Conservation (phyloP, 2,797 vertebrate species). For the Myotis vivesi region DNA sequence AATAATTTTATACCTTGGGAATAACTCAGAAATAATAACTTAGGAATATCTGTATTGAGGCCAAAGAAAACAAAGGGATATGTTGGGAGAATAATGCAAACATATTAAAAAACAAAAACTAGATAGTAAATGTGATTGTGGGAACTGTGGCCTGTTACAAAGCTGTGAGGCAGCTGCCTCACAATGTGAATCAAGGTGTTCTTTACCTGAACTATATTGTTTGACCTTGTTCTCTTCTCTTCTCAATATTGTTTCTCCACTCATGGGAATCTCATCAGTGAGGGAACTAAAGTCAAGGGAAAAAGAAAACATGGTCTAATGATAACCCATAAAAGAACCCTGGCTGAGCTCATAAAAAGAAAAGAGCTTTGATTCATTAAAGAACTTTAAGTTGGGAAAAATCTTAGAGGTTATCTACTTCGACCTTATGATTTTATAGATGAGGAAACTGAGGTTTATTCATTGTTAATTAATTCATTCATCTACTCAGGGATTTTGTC, state of each 20-base stretch:
- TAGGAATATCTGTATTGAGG: slow-evolving; percentile 33
- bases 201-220: not conserved
- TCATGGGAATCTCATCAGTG: slow-evolving; percentile 1
- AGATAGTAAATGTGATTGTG: not conserved
- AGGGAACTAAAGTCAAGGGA: not conserved
- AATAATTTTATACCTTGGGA: not conserved
- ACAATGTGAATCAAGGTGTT: not conserved
- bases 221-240: not conserved
- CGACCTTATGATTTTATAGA: not conserved
- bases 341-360: not conserved
- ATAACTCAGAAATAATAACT: slow-evolving; percentile 32
- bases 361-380: slow-evolving; percentile 29
- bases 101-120: slow-evolving; percentile 43
- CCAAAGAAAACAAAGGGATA: not conserved
- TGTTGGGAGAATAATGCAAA: slow-evolving; percentile 41
- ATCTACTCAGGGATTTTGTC: not conserved
- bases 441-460: not conserved
- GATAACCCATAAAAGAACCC: not conserved
- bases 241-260: slow-evolving; percentile 4
- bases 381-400: not conserved
- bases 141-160: not conserved
- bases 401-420: not conserved
- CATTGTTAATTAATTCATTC: not conserved
- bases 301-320: slow-evolving; percentile 24
- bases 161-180: not conserved